Conservation (phyloP, 2,797 vertebrate genomes). For the Gadopsis marmoratus region DNA sequence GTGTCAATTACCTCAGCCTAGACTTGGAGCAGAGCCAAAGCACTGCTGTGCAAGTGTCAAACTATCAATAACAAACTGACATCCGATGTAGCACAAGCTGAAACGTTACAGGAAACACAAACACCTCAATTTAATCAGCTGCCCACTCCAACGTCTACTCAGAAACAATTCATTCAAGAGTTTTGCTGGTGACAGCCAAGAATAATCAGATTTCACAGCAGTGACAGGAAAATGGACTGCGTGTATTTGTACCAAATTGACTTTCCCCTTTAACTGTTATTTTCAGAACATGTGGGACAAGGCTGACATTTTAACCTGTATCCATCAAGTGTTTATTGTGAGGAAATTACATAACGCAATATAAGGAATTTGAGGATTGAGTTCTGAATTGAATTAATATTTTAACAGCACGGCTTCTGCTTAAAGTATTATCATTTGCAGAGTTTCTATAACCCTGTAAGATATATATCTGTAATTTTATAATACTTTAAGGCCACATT, state of each 20-base stretch:
- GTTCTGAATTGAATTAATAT: slow-evolving; percentile 4
- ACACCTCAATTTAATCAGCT: slow-evolving; percentile 56
- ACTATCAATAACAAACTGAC: slow-evolving; percentile 69
- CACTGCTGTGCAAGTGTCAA: slow-evolving; percentile 49
- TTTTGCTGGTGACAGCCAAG: background rate
- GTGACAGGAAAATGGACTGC: background rate
- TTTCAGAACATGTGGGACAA: slow-evolving; percentile 1
- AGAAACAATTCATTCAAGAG: slow-evolving; percentile 33
- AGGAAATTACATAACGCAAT: background rate
- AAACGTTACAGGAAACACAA: slow-evolving; percentile 53
- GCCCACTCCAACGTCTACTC: slow-evolving; percentile 17
- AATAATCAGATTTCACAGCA: slow-evolving; percentile 19
- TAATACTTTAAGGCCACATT: slow-evolving; percentile 37
- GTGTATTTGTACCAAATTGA: background rate
- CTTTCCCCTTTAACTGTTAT: background rate
- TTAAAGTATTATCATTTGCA: background rate
- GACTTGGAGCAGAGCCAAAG: slow-evolving; percentile 54
- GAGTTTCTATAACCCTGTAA: background rate
- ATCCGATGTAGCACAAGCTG: slow-evolving; percentile 38
- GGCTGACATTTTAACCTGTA: background rate
- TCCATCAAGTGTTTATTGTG: background rate
- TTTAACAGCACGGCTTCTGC: background rate
- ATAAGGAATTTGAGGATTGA: background rate
- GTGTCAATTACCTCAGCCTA: slow-evolving; percentile 66
- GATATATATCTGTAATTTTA: slow-evolving; percentile 18